Percentiles rank a stretch among this genome's conserved stretches.
phyloP scores from a whole-genome alignment of 2,797 vertebrate genomes.

The Sebastes oblongus region DNA sequence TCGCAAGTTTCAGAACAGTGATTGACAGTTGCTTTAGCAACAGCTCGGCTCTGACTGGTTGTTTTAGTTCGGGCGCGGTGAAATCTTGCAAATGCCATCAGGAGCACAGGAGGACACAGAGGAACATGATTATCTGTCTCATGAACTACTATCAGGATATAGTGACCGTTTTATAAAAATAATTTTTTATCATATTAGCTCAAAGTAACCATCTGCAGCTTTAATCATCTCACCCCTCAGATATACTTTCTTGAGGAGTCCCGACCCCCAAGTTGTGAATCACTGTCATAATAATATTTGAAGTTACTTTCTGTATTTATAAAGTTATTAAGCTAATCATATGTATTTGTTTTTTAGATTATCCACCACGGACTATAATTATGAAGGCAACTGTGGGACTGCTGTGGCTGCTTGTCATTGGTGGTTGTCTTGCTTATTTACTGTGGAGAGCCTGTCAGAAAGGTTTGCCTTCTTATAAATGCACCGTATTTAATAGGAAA shows the following conservation, averaged over 20 bases:
- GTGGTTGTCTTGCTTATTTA: constrained; percentile 39
- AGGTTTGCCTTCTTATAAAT: constrained; percentile 57
- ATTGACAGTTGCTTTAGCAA: no score
- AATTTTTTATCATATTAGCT: no score
- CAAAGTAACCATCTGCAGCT: no score
- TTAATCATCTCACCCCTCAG: background rate
- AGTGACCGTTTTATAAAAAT: no score
- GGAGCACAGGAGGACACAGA: no score
- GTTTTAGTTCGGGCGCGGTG: no score
- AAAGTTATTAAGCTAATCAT: background rate
- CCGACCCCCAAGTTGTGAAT: background rate
- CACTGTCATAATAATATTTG: background rate
- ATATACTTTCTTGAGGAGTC: background rate
- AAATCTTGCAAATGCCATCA: no score
- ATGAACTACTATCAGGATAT: no score
- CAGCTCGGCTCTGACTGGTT: no score
- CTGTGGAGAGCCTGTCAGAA: constrained; percentile 36
- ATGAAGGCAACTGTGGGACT: constrained; percentile 39
- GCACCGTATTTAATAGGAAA: background rate
- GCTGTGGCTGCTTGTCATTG: constrained; percentile 5
- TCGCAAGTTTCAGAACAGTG: no score
- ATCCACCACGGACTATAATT: constrained; percentile 6
- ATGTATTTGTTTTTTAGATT: constrained; percentile 28
- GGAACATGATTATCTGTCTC: no score
- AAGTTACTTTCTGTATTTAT: background rate